phyloP scores from a whole-genome alignment of 1,140 invertebrate species.

The Orius insidiosus region DNA sequence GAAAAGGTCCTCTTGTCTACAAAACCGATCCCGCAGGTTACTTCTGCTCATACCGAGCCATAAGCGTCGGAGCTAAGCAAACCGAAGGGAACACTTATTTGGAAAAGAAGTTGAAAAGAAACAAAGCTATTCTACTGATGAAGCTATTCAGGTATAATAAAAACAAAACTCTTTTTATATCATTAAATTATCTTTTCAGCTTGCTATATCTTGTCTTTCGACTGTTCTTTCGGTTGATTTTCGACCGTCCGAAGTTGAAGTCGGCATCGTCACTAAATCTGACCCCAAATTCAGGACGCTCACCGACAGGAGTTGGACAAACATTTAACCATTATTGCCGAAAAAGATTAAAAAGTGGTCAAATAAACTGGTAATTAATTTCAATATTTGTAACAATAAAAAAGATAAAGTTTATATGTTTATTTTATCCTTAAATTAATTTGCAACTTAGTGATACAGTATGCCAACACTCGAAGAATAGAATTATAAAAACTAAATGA shows the following conservation, averaged over 20 bases:
- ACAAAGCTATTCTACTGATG: conserved; percentile 54
- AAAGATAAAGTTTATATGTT: no score
- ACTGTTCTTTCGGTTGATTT: conserved; percentile 91
- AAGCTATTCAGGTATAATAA: conserved; percentile 62
- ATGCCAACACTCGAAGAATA: no score
- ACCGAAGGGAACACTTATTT: conserved; percentile 92
- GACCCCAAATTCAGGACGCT: conserved; percentile 56
- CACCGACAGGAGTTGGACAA: no score
- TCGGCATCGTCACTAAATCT: conserved; percentile 77
- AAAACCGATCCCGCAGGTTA: conserved; percentile 99
- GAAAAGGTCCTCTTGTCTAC: conserved; percentile 81
- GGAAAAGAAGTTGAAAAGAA: conserved; percentile 98
- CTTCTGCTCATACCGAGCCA: conserved; percentile 89
- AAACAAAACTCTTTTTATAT: no score
- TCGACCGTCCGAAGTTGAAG: conserved; percentile 89
- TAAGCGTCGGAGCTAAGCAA: conserved; percentile 88
- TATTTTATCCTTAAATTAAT: no score
- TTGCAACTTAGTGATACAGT: no score
- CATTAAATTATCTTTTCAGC: conserved; percentile 31
- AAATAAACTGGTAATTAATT: no score
- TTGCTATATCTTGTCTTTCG: conserved; percentile 90
- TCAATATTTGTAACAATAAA: no score
- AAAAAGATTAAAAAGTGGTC: no score
- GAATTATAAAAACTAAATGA: no score
- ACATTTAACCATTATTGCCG: no score